Evolutionary conservation across 2,113 vertebrate genomes (phyloP), one percentile per base, ranked within the genome.

Genomic region (Bufo bufo): DNA sequence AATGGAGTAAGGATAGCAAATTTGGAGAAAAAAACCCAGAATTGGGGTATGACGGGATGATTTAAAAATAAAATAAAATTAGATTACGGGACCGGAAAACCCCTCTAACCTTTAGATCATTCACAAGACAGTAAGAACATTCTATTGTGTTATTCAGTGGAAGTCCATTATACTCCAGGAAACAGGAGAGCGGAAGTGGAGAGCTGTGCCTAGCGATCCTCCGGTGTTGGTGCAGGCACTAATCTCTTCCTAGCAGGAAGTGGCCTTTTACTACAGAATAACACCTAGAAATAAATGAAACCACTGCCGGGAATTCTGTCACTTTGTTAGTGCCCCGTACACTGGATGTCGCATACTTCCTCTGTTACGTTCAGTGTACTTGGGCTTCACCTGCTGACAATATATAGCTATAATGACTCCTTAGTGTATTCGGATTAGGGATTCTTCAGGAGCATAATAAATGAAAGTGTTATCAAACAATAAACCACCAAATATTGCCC

Each of bases 191-290:
- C 63, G 85, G 85, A 86, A 86, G 75, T 86, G 33, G 75, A 20
- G 78, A 58, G 47, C 74, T 65, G n/a, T 33, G 85, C 47, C 49
- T 49, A 20, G 43, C 47, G 23, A 54, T 84, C 54, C 74, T 12
- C 85, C 43, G 19, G 45, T 79, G 85, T 79, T 77, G 78, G 66
- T 54, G 11, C 47, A 33, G 49, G 63, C 74, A 77, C 17, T 75
- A 52, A 78, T 52, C 59, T 86, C 49, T 86, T 79, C 69, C 69
- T 71, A 59, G 17, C 20, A 79, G 85, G 85, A 86, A 79, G 59
- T 49, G 10, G 47, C 47, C 54, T 54, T n/a, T 4, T 84, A 84
- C 47, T 71, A 71, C 52, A 69, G 82, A 6, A 84, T 54, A 65
- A 17, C 47, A 69, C 7, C 12, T 66, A 11, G 6, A 47, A 49